A percentile compares a stretch with the other conserved stretches of the same genome.
These are phyloP conservation scores for Oceanites oceanicus DNA, from an alignment of 2,113 vertebrate genomes.

Conservation along the genomic window DNA sequence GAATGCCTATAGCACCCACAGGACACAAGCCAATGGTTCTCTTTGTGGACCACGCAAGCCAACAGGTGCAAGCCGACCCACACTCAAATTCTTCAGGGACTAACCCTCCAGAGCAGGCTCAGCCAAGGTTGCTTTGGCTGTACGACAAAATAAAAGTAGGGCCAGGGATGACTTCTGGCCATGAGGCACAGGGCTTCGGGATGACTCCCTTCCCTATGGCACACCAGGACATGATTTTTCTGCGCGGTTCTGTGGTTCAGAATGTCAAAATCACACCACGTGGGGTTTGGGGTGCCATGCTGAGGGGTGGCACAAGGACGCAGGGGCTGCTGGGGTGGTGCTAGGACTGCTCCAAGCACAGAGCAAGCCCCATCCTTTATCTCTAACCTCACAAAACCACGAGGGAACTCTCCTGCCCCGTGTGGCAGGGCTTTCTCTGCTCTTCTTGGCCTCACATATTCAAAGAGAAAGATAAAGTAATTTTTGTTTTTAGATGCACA, in stretches of 20 bases:
- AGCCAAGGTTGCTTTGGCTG: background rate
- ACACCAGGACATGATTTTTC: background rate
- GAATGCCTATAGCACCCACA: background rate
- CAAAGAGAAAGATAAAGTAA: background rate
- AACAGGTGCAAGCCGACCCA: background rate
- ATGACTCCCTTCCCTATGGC: background rate
- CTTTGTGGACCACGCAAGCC: background rate
- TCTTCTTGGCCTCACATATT: background rate
- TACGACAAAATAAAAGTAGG: background rate
- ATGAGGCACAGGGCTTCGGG: background rate
- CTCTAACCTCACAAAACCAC: background rate
- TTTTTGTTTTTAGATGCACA: background rate
- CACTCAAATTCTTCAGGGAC: background rate
- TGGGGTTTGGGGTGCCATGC: background rate
- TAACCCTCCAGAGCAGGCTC: background rate
- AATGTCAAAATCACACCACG: accelerated
- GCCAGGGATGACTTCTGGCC: background rate
- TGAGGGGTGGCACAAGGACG: background rate
- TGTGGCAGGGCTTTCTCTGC: background rate
- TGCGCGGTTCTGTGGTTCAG: accelerated
- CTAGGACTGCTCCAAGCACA: background rate
- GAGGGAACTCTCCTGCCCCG: background rate
- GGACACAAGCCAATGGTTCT: background rate
- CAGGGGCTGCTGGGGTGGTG: background rate
- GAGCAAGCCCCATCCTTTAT: background rate